Evolutionary conservation across 2,113 vertebrate genomes (phyloP).

Genomic region (Trochalopteron elliotii): DNA sequence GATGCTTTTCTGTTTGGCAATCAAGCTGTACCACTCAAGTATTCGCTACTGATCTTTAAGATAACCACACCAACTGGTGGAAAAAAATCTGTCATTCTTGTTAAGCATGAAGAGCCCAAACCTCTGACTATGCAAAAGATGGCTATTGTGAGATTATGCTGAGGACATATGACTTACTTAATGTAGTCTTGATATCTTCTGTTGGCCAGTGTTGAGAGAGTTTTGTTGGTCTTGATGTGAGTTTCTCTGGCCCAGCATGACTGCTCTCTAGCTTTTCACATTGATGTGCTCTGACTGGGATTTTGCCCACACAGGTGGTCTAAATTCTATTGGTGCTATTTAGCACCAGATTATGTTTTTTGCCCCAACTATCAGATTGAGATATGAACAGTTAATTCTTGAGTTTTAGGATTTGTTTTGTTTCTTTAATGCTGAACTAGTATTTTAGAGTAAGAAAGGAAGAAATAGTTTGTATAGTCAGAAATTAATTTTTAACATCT

Average conservation of each 20-base stretch:
- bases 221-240: neutral
- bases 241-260: neutral
- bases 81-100: neutral
- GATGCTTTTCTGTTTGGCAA: neutral
- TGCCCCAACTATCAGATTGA: neutral
- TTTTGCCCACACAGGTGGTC: neutral
- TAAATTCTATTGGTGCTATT: neutral
- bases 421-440: neutral
- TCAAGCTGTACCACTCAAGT: neutral
- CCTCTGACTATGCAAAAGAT: neutral
- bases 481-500: neutral
- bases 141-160: rapidly evolving
- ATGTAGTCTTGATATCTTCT: neutral
- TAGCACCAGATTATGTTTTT: neutral
- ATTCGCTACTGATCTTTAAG: neutral
- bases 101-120: neutral
- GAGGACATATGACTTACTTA: neutral
- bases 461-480: neutral
- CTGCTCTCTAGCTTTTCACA: neutral
- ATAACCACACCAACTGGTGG: neutral
- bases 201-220: neutral
- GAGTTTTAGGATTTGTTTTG: neutral
- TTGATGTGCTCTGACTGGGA: neutral
- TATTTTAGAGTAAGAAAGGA: neutral
- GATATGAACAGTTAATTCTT: neutral